Conservation (phyloP, 2,113 vertebrate species). For the Oncorhynchus mykiss region DNA sequence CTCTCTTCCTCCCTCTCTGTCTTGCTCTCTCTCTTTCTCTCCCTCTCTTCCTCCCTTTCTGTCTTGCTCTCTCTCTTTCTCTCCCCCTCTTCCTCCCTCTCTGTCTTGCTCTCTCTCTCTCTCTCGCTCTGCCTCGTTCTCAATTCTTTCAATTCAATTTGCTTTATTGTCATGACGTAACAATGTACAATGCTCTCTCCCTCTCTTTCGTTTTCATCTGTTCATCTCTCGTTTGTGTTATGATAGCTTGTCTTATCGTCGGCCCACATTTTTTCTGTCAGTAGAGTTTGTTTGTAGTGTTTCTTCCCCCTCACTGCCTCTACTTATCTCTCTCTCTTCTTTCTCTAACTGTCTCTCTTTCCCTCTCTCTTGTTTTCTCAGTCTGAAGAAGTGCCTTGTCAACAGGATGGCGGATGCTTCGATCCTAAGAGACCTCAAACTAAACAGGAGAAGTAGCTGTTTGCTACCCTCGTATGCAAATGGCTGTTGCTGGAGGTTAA, state of each 20-base stretch:
- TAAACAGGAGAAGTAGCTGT: constrained; percentile 37
- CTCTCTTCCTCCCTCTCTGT: too few relatives aligned
- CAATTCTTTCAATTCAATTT: too few relatives aligned
- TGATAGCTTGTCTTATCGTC: not conserved
- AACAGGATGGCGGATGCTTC: constrained; percentile 19
- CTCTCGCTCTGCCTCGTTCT: not conserved
- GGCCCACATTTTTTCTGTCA: not conserved
- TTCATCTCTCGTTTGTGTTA: not conserved
- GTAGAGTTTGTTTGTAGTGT: not conserved
- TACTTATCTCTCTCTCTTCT: not conserved
- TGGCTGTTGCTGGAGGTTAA: constrained; percentile 51
- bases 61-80: rapidly evolving
- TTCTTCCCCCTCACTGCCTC: not conserved
- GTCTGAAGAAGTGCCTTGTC: constrained; percentile 13
- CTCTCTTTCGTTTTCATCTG: not conserved
- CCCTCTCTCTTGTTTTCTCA: not conserved
- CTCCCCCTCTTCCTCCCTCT: too few relatives aligned
- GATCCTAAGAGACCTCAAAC: constrained; percentile 43
- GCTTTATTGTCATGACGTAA: too few relatives aligned
- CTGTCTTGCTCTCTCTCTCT: not conserved
- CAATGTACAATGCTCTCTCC: not conserved
- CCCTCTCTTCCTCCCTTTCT: too few relatives aligned
- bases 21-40: too few relatives aligned
- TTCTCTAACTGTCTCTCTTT: not conserved
- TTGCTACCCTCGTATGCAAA: constrained; percentile 44